Base-by-base conservation (phyloP, 1,140 invertebrate species). In the Hylaeus anthracinus region DNA sequence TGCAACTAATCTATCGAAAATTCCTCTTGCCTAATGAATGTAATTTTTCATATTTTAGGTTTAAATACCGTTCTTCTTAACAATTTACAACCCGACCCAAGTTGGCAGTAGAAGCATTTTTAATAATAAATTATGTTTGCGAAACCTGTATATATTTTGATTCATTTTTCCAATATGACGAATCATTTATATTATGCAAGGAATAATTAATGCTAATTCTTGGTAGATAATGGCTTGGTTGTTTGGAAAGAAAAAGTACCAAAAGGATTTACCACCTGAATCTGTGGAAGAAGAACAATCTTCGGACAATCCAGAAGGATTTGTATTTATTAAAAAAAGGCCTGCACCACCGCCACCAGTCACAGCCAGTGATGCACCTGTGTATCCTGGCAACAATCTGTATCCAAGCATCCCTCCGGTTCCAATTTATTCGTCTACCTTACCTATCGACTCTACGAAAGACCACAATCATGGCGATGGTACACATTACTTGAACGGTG, bases 201-300 rank as follows among this genome's bases (percentile, higher is more conserved):
- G 26, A 26, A 26, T 26, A 26, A 26, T 26, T 26, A 26, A 26
- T 26, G 26, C 26, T 26, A 26, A 26, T 26, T 48, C 45, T 61
- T 88, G 87, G 45, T 53, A 89, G 86, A 90, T 83, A 80, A 93
- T 93, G 92, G 93, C 93, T 81, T 94, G 93, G 93, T 89, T 93
- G 6, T 94, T 94, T 85, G 91, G 92, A 3, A 92, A 89, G 82
- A 94, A 93, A 55, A 93, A 94, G 67, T 86, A 91, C 5, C 85
- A 90, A 2, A 91, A 90, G 75, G 90, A 92, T 65, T 92, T 91
- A 8, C 89, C 91, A 12, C 75, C 88, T 1, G 87, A 90, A 58
- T 86, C 90, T 1, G 84, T 88, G 6, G 88, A 89, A 5, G 89
- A 90, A 14, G 82, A 89, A 66, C 75, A 67, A n/a, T 0, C 67